phyloP scores from a whole-genome alignment of 2,113 vertebrate species.

The Pungitius pungitius region DNA sequence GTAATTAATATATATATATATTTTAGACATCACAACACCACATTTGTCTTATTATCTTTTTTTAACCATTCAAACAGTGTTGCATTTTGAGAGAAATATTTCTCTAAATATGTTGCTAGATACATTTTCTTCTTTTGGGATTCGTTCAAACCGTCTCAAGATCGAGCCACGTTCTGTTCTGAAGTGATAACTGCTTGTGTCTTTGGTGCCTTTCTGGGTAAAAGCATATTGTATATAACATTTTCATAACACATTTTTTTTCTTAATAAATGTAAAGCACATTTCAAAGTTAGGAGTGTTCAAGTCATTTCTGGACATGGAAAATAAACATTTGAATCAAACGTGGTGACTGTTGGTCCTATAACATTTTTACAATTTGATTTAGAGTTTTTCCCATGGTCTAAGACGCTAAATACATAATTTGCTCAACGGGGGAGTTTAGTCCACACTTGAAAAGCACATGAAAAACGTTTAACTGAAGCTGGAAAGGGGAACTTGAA shows the following conservation, averaged over 20 bases:
- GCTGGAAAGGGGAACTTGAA: neutral
- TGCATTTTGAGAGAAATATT: conserved; percentile 44
- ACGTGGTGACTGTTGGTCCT: neutral
- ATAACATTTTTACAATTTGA: neutral
- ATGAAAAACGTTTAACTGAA: neutral
- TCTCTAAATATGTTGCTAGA: conserved; percentile 37
- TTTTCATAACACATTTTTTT: conserved; percentile 64
- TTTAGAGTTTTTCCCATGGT: neutral
- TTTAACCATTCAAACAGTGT: conserved; percentile 74
- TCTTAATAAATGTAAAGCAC: conserved; percentile 76
- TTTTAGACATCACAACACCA: conserved; percentile 81
- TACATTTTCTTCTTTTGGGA: conserved; percentile 34
- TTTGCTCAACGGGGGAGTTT: neutral
- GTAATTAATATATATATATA: conserved; percentile 84
- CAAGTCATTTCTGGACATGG: conserved; percentile 56
- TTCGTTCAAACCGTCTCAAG: conserved; percentile 33
- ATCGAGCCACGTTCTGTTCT: conserved; percentile 36
- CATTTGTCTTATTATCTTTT: conserved; percentile 80
- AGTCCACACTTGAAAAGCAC: neutral
- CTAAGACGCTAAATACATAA: neutral
- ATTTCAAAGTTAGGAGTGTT: conserved; percentile 64
- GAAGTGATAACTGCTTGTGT: conserved; percentile 55
- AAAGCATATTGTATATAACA: conserved; percentile 70
- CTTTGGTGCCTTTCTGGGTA: conserved; percentile 77
- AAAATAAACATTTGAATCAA: conserved; percentile 44